Evolutionary conservation across 1,140 invertebrate genomes (phyloP), one percentile per base, ranked within the genome.

Genomic region (Macrotrachela quadricornifera): DNA sequence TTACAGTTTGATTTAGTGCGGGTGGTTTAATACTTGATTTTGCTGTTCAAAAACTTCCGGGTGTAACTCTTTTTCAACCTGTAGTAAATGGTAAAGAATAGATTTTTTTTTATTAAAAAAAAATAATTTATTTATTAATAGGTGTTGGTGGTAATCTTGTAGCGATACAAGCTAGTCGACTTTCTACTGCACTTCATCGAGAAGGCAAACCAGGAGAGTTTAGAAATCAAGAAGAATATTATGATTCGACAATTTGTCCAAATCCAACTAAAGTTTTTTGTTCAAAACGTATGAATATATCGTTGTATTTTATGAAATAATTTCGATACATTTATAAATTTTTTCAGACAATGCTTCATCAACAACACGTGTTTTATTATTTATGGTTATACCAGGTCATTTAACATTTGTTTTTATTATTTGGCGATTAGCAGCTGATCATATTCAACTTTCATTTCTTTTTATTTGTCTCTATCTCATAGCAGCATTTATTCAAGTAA

Each of bases 361-460:
- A 62, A 84, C 84, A 38, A 80, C 84, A 13, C 76, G 82, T 63
- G 78, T 92, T 45, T 67, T 94, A 50, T 68, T 91, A 57, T 63
- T 80, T 37, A 80, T 91, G 76, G 84, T 90, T 0, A 77, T 94
- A 52, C 88, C 90, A 13, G 85, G 86, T 1, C 90, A 94, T 65
- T 70, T 94, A 44, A 79, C 87, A 59, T 92, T 92, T 70, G 78
- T 81, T 58, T 86, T 83, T 61, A 78, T 80, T 1, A 90, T 92
- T 59, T 80, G 79, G 60, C 83, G 80, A 63, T 71, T 91, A 46
- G 8, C 21, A 4, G 8, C 21, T 8, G 21, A 30, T 30, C 8
- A 30, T 30, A 30, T 30, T 30, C 21, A 30, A 30, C 8, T 85
- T 45, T 84, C 80, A 15, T 74, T 77, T 15, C 76, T 79, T 55